phyloP scores from a whole-genome alignment of 2,888 invertebrate genomes.

The Chironomus riparius region DNA sequence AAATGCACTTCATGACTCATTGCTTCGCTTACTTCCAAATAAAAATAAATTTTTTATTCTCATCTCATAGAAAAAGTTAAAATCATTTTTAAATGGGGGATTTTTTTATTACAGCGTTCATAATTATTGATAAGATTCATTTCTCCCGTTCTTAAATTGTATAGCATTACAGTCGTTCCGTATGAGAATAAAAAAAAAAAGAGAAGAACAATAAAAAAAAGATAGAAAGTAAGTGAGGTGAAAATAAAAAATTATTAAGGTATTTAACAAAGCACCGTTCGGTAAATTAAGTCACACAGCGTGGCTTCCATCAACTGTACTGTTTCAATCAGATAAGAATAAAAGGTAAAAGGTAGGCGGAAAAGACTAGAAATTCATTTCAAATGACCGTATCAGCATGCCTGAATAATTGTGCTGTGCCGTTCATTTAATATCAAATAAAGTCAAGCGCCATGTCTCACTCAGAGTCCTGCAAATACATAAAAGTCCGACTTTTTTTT shows the following conservation, averaged over 20 bases:
- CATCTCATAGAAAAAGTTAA: neutral
- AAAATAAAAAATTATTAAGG: neutral
- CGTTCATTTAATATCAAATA: too few species aligned
- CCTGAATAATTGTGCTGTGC: neutral
- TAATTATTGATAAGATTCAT: neutral
- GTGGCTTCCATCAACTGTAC: neutral
- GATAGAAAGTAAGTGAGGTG: constrained; percentile 9
- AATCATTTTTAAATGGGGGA: neutral
- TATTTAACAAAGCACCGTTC: neutral
- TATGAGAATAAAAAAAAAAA: neutral
- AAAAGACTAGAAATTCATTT: neutral
- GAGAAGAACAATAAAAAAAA: neutral
- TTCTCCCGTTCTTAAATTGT: neutral
- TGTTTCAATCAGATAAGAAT: neutral
- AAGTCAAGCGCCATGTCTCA: too few species aligned
- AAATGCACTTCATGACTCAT: too few species aligned
- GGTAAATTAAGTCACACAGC: neutral
- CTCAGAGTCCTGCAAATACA: too few species aligned
- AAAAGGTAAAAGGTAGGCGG: neutral
- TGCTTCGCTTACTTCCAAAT: too few species aligned
- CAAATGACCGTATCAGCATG: neutral
- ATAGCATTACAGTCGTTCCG: neutral
- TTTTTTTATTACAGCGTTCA: neutral
- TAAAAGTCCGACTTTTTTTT: too few species aligned
- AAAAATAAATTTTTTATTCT: too few species aligned